Base-by-base conservation (phyloP, 2,797 vertebrate genomes). In the Pseudochromis fuscus region DNA sequence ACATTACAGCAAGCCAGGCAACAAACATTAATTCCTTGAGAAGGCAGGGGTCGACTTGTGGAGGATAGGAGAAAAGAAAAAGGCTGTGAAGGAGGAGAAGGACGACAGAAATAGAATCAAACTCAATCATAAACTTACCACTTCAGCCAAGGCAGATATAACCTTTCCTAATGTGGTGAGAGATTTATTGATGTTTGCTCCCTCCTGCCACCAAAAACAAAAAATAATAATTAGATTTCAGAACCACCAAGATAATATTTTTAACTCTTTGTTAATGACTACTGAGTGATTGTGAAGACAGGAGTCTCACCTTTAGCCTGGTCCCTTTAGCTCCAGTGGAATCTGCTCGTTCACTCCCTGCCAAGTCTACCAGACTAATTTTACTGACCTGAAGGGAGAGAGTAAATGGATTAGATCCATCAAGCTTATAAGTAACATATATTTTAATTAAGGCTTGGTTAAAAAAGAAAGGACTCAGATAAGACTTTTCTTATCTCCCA, bases 181-280 rank as follows among this genome's bases (percentile, higher is more conserved):
- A 79, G 98, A 99, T 83, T 99, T 99, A 93, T 99, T 99, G 88
- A 99, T 99, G 91, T 99, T 99, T 82, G 98, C 98, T 84, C 98
- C 98, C 87, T 99, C 98, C 98, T 99, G 90, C 40, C 86, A 84
- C 1, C n/a, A 75, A 19, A 72, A n/a, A 88, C 73, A 10, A 76
- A 76, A 79, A 60, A 46, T 5, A 27, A 4, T 21, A 7, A 23
- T 63, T n/a, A 69, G n/a, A n/a, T 55, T 57, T 7, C 25, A 30
- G 5, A 66, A 3, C 10, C 13, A 69, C 62, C 19, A 45, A 45
- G 6, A 7, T 42, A n/a, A 25, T 33, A 13, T 19, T n/a, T n/a
- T n/a, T 15, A 19, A 4, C 45, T 19, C 4, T 23, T 23, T 35
- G 13, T n/a, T 13, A 23, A 77, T 67, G 21, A 13, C 46, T 50